A percentile compares a stretch with the other conserved stretches of the same genome.
These are phyloP conservation scores for Diloba caeruleocephala DNA, from an alignment of 2,888 invertebrate genomes.

Conservation along the genomic window DNA sequence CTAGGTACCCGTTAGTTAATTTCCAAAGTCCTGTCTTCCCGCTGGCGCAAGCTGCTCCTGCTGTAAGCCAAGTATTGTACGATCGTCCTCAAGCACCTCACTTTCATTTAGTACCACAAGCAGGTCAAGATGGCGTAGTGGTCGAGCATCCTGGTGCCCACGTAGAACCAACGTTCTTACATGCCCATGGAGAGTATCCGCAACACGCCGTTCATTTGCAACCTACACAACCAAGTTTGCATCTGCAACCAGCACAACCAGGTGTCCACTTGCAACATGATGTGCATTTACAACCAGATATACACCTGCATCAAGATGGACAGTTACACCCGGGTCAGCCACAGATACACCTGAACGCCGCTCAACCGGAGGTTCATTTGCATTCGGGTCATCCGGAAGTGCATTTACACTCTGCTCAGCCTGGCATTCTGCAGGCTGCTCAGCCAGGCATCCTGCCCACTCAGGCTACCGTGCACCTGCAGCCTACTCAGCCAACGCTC, in stretches of 20 bases:
- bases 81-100: constrained; percentile 71
- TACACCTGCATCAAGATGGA: constrained; percentile 45
- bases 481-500: constrained; percentile 60
- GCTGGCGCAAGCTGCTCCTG: constrained; percentile 54
- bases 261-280: constrained; percentile 43
- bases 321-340: constrained; percentile 47
- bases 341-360: constrained; percentile 36
- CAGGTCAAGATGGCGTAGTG: constrained; percentile 59
- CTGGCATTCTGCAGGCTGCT: constrained; percentile 36
- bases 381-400: constrained; percentile 34
- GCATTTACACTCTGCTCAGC: constrained; percentile 38
- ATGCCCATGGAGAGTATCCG: constrained; percentile 58
- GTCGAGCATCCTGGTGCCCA: constrained; percentile 62
- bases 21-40: constrained; percentile 71
- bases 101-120: constrained; percentile 66
- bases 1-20: constrained; percentile 78
- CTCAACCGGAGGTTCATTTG: constrained; percentile 24
- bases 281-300: constrained; percentile 41
- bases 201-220: constrained; percentile 52
- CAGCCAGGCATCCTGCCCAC: constrained; percentile 46
- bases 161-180: constrained; percentile 59
- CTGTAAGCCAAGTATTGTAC: constrained; percentile 57
- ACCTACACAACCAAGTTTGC: constrained; percentile 45
- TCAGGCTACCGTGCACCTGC: constrained; percentile 45
- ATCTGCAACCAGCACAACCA: constrained; percentile 55